Evolutionary conservation across 2,797 vertebrate species (phyloP).

Genomic region (Bovichtus diacanthus): DNA sequence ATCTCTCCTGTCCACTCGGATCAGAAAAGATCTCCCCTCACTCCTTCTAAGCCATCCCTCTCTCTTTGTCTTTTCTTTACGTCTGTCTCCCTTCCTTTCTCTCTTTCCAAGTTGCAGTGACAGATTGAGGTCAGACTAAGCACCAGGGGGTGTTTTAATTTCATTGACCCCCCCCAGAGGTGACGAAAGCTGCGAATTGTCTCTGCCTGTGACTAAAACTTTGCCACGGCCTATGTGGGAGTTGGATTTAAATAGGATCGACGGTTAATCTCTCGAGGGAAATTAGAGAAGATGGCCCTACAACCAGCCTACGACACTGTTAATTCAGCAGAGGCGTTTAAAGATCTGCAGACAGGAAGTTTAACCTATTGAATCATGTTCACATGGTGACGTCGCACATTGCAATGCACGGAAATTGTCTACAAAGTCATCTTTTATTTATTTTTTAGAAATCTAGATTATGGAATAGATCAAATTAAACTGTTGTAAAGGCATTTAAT

Average conservation of each 20-base stretch:
- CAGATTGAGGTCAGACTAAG: conserved; percentile 84
- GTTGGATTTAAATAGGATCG: conserved; percentile 68
- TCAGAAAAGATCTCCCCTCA: conserved; percentile 49
- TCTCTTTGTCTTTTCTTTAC: conserved; percentile 43
- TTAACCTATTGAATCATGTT: conserved; percentile 29
- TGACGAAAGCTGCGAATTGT: conserved; percentile 76
- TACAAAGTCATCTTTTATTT: background rate
- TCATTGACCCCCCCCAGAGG: conserved; percentile 81
- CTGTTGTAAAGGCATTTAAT: background rate
- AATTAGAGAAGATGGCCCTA: conserved; percentile 55
- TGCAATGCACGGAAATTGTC: background rate
- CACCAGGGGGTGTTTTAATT: conserved; percentile 82
- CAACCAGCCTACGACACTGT: conserved; percentile 27
- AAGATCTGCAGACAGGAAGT: conserved; percentile 35
- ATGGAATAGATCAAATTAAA: background rate
- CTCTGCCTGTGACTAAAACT: conserved; percentile 72
- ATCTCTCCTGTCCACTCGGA: conserved; percentile 46
- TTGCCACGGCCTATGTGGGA: conserved; percentile 48
- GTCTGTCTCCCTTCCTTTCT: conserved; percentile 33
- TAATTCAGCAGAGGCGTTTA: conserved; percentile 36
- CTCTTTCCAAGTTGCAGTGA: conserved; percentile 72
- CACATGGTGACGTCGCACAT: conserved; percentile 11
- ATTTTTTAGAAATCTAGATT: background rate
- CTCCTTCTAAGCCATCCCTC: conserved; percentile 13
- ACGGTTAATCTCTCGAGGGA: conserved; percentile 57